These are phyloP conservation scores for Chinchilla lanigera DNA, from an alignment of 2,113 vertebrate genomes.

Conservation along the genomic window DNA sequence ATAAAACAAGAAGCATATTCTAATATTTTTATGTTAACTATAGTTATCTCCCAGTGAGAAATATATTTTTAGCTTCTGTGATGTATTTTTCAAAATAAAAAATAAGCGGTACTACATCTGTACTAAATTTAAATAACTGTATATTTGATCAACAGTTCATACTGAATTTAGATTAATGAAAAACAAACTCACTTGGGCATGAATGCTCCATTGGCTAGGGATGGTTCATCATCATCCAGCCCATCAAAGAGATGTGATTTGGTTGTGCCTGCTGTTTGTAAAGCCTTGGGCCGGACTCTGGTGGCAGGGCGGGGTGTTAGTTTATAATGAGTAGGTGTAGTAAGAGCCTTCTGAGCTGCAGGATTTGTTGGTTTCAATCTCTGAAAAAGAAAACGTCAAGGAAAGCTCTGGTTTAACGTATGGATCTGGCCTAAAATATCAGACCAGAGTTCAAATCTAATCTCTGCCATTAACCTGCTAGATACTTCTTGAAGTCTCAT, in stretches of 20 bases:
- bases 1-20: not conserved
- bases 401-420: not conserved
- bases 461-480: not conserved
- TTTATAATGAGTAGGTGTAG: conserved; percentile 96
- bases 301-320: conserved; percentile 94
- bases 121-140: conserved; percentile 3
- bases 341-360: conserved; percentile 96
- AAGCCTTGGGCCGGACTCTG: conserved; percentile 94
- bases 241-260: conserved; percentile 97
- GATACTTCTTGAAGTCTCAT: not conserved
- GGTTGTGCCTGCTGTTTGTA: conserved; percentile 91
- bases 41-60: not conserved
- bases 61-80: not conserved
- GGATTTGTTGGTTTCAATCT: conserved; percentile 97
- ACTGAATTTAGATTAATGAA: conserved; percentile 34
- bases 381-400: conserved; percentile 84
- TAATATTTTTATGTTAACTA: conserved; percentile 34
- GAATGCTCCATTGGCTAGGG: conserved; percentile 93
- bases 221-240: conserved; percentile 95
- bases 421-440: conserved; percentile 12
- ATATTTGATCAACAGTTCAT: not conserved
- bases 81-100: not conserved
- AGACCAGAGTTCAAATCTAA: not conserved
- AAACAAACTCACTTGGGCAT: conserved; percentile 92
- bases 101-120: not conserved